Evolutionary conservation across 2,888 invertebrate genomes (phyloP).

Genomic region (Pollenia griseotomentosa): DNA sequence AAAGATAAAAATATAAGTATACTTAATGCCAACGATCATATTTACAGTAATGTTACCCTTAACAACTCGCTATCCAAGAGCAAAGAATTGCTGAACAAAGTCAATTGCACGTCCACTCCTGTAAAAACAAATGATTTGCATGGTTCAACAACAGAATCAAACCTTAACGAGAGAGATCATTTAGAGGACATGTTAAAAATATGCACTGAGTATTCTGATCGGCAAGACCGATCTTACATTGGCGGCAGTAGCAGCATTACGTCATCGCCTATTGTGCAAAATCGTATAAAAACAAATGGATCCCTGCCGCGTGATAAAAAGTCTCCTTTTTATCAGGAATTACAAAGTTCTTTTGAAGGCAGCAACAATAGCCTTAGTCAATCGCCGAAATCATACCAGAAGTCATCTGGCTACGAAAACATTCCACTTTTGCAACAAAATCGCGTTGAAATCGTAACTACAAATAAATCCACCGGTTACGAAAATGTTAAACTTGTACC

Average conservation of each 20-base stretch:
- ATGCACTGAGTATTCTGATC: conserved; percentile 94
- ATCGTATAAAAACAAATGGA: conserved; percentile 94
- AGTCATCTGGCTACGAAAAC: conserved; percentile 85
- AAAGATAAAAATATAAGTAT: conserved; percentile 80
- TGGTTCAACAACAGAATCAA: conserved; percentile 74
- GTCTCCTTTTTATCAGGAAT: conserved; percentile 82
- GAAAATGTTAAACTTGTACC: conserved; percentile 86
- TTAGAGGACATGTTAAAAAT: conserved; percentile 95
- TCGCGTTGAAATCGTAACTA: conserved; percentile 80
- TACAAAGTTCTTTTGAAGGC: conserved; percentile 68
- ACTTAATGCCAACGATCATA: conserved; percentile 62
- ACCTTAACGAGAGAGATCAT: conserved; percentile 85
- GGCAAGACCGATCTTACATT: conserved; percentile 85
- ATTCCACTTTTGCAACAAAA: conserved; percentile 83
- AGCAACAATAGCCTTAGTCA: conserved; percentile 73
- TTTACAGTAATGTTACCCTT: conserved; percentile 33
- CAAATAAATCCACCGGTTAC: conserved; percentile 82
- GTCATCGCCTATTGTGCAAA: conserved; percentile 84
- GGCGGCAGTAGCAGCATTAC: conserved; percentile 78
- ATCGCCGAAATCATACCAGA: conserved; percentile 38
- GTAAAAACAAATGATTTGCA: conserved; percentile 28
- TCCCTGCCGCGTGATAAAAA: conserved; percentile 88
- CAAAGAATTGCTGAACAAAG: conserved; percentile 30
- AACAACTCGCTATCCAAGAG: background rate
- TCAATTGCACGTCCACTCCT: conserved; percentile 18